Conservation (phyloP, 2,113 vertebrate species). For the Butastur rufipennis region DNA sequence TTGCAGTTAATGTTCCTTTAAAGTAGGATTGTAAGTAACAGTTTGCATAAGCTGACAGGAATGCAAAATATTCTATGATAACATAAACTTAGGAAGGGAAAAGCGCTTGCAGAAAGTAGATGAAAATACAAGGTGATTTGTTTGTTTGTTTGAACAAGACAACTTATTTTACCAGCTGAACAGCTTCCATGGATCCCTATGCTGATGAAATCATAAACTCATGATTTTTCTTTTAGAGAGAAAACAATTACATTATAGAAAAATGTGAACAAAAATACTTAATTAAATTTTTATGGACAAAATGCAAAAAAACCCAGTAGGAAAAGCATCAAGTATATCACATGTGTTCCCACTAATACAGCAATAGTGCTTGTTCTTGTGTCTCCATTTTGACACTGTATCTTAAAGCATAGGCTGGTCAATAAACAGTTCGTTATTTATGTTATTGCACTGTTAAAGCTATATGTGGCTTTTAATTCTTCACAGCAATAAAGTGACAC, state of each 20-base stretch:
- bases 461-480: not conserved
- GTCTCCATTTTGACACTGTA: not conserved
- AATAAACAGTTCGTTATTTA: not conserved
- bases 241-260: not conserved
- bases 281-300: not conserved
- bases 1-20: not conserved
- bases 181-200: not conserved
- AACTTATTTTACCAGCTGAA: not conserved
- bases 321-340: not conserved
- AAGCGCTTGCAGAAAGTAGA: not conserved
- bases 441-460: not conserved
- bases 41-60: not conserved
- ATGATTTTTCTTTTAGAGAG: not conserved
- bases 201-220: not conserved
- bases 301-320: not conserved
- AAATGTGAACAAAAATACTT: not conserved
- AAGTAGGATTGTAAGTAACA: not conserved
- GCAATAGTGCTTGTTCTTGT: not conserved
- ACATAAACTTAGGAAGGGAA: not conserved
- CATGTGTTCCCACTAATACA: not conserved
- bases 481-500: not conserved
- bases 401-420: not conserved
- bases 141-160: not conserved
- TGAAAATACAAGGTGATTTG: not conserved
- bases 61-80: not conserved